phyloP scores from a whole-genome alignment of 2,113 vertebrate genomes.

The Boleophthalmus pectinirostris region DNA sequence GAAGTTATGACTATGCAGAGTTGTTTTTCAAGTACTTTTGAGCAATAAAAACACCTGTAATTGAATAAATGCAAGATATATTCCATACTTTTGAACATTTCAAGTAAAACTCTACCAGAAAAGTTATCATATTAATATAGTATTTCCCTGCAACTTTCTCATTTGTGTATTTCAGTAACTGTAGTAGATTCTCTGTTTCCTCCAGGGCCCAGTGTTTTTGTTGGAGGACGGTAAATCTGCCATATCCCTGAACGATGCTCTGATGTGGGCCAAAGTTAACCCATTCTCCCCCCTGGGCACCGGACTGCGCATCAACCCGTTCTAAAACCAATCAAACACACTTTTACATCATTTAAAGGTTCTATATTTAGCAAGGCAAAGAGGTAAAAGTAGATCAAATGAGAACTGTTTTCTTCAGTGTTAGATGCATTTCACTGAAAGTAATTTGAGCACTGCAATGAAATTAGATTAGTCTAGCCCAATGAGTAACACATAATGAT shows the following conservation, averaged over 20 bases:
- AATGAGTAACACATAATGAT: background rate
- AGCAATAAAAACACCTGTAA: no score
- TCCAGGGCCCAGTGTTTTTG: conserved; percentile 91
- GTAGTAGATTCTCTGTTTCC: background rate
- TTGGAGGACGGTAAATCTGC: conserved; percentile 95
- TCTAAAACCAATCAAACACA: conserved; percentile 71
- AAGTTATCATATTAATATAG: no score
- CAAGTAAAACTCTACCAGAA: no score
- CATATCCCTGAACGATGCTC: conserved; percentile 91
- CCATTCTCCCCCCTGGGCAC: conserved; percentile 97
- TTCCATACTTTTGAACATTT: no score
- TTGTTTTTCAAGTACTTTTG: no score
- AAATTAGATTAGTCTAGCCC: no score
- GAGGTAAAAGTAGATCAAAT: background rate
- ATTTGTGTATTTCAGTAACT: background rate
- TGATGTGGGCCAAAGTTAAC: conserved; percentile 99
- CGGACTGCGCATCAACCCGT: conserved; percentile 94
- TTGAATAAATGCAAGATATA: no score
- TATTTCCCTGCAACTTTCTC: background rate
- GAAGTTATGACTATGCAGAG: no score
- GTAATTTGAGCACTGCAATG: no score
- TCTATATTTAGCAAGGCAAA: background rate
- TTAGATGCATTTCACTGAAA: no score
- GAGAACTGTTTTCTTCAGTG: background rate
- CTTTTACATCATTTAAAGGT: background rate